Conservation (phyloP, 1,140 invertebrate species). For the Euwallacea fornicatus region DNA sequence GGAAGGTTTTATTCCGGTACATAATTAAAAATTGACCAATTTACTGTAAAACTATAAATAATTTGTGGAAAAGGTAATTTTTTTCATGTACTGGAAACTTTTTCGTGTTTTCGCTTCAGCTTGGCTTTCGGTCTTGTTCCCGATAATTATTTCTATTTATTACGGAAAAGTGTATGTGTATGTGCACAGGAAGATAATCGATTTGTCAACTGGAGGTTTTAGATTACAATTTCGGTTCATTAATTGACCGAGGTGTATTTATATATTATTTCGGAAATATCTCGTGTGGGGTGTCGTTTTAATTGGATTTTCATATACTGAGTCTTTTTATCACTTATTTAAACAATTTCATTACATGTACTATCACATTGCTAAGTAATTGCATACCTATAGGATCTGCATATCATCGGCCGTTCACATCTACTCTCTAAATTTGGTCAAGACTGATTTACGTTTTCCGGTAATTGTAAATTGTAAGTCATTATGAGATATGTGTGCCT, state of each 20-base stretch:
- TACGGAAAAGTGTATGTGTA: slow-evolving; percentile 42
- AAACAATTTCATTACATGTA: too few relatives aligned
- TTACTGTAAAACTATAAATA: too few relatives aligned
- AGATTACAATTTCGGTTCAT: slow-evolving; percentile 54
- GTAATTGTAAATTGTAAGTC: slow-evolving; percentile 39
- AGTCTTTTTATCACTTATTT: too few relatives aligned
- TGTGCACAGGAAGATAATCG: slow-evolving; percentile 51
- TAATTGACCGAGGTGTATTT: slow-evolving; percentile 50
- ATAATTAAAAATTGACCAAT: background rate
- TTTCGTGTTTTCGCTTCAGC: too few relatives aligned
- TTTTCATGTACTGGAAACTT: too few relatives aligned
- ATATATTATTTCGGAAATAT: slow-evolving; percentile 35
- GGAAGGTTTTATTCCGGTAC: slow-evolving; percentile 28
- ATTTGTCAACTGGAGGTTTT: slow-evolving; percentile 54
- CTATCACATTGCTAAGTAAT: background rate
- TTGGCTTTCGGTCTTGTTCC: background rate
- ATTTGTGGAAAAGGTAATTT: too few relatives aligned
- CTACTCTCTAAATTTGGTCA: slow-evolving; percentile 30
- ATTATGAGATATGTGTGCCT: slow-evolving; percentile 34
- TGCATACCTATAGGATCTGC: background rate
- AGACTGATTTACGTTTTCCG: slow-evolving; percentile 39
- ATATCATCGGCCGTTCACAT: slow-evolving; percentile 38
- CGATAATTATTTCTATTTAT: slow-evolving; percentile 35
- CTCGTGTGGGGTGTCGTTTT: slow-evolving; percentile 47
- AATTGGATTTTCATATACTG: slow-evolving; percentile 28